These are phyloP conservation scores for Caenorhabditis sp. DNA, from an alignment of 2,888 invertebrate genomes.

Conservation along the genomic window DNA sequence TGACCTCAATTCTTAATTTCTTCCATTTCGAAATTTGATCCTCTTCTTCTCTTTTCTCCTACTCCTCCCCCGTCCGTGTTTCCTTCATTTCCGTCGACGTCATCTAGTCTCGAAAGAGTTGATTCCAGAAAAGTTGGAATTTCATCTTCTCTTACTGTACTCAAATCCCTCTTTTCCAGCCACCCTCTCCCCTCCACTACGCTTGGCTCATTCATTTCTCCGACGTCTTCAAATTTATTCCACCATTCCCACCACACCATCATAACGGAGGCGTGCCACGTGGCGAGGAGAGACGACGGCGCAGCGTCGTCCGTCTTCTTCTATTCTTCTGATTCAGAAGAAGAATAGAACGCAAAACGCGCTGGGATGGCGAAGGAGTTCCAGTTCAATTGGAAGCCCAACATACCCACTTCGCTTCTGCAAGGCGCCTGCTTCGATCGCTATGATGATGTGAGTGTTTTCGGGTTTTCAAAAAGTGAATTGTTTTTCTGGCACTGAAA, in stretches of 20 bases:
- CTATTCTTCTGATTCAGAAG: conserved; percentile 19
- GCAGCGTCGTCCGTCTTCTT: conserved; percentile 47
- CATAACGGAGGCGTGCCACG: conserved; percentile 43
- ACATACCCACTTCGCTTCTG: conserved; percentile 92
- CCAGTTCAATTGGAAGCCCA: conserved; percentile 98
- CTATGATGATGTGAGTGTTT: conserved; percentile 90
- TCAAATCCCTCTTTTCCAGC: conserved; percentile 8
- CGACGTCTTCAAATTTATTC: conserved; percentile 4
- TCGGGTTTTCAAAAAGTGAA: not conserved
- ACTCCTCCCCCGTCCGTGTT: conserved; percentile 21
- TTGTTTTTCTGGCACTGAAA: not conserved
- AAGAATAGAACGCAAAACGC: conserved; percentile 1
- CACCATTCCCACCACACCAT: conserved; percentile 19
- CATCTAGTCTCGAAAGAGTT: not conserved
- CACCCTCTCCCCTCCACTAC: not conserved
- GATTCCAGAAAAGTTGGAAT: not conserved
- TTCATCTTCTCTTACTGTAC: not conserved
- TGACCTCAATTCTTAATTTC: not conserved
- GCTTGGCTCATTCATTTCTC: conserved; percentile 4
- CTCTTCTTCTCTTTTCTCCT: conserved; percentile 27
- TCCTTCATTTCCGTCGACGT: conserved; percentile 22
- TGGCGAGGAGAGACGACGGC: conserved; percentile 53
- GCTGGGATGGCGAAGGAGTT: conserved; percentile 94
- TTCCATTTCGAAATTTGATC: conserved; percentile 1
- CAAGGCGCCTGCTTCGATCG: conserved; percentile 94